These are phyloP conservation scores for Trissonchulus latispiculum DNA, from an alignment of 2,888 invertebrate species.

Conservation along the genomic window DNA sequence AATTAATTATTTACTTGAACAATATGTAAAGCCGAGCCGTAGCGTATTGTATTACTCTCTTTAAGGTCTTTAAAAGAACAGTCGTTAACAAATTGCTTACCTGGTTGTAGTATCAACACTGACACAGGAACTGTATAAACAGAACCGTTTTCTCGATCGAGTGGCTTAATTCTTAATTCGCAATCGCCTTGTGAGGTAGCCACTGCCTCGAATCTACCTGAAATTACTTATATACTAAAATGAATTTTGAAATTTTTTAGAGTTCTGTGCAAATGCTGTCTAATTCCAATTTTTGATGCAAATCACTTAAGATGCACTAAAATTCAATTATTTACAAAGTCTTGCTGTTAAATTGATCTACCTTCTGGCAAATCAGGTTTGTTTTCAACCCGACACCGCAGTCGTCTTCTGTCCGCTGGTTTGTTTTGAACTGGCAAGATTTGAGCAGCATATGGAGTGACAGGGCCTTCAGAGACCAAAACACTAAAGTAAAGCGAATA, in stretches of 20 bases:
- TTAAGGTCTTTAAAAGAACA: too few relatives aligned
- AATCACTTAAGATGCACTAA: neutral
- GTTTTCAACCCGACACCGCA: constrained; percentile 30
- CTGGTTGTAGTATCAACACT: neutral
- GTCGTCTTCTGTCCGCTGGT: constrained; percentile 35
- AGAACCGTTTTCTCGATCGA: constrained; percentile 12
- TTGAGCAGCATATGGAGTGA: constrained; percentile 37
- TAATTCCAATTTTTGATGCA: neutral
- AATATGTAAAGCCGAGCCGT: too few relatives aligned
- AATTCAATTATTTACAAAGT: too few relatives aligned
- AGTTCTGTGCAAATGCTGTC: neutral
- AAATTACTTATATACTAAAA: neutral
- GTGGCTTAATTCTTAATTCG: neutral
- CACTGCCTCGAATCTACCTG: constrained; percentile 9
- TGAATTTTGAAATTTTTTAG: neutral
- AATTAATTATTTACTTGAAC: too few relatives aligned
- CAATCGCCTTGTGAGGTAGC: constrained; percentile 5
- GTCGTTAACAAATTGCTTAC: too few relatives aligned
- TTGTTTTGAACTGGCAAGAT: constrained; percentile 38
- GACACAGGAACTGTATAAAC: neutral
- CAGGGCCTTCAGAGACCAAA: constrained; percentile 33
- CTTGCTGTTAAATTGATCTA: too few relatives aligned
- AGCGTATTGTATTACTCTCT: too few relatives aligned
- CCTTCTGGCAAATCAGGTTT: neutral
- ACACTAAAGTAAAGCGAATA: constrained; percentile 32